phyloP scores from a whole-genome alignment of 92 coral and sea anemone species.

The Epizoanthus rinbou region DNA sequence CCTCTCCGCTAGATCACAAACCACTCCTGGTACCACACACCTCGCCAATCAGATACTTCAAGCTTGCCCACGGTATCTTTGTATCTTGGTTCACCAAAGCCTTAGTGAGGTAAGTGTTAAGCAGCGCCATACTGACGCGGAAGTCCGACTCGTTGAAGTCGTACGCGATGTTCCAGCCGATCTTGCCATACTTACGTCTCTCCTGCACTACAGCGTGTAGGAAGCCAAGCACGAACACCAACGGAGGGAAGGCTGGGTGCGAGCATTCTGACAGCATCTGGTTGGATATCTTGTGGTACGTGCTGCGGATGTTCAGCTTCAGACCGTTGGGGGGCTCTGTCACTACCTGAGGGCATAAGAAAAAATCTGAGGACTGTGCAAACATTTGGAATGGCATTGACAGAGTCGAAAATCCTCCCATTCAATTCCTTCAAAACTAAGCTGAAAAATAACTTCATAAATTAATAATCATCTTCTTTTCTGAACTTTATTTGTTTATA shows the following conservation, averaged over 20 bases:
- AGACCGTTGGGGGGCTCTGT: slow-evolving; percentile 99
- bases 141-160: slow-evolving; percentile 99
- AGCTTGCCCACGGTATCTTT: slow-evolving; percentile 96
- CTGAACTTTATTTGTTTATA: too few species aligned
- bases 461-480: too few species aligned
- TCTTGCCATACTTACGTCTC: slow-evolving; percentile 95
- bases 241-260: slow-evolving; percentile 91
- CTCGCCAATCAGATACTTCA: slow-evolving; percentile 97
- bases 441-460: too few species aligned
- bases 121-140: slow-evolving; percentile 95
- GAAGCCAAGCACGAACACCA: slow-evolving; percentile 92
- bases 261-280: slow-evolving; percentile 91
- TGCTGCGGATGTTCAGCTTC: slow-evolving; percentile 96
- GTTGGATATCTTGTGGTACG: slow-evolving; percentile 97
- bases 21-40: slow-evolving; percentile 39
- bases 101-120: slow-evolving; percentile 91
- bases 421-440: too few species aligned
- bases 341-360: slow-evolving; percentile 68
- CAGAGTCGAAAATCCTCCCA: too few species aligned
- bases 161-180: slow-evolving; percentile 99
- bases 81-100: slow-evolving; percentile 81
- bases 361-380: slow-evolving; percentile 11
- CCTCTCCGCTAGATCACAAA: too few species aligned
- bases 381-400: neutral
- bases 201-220: slow-evolving; percentile 99